phyloP scores from a whole-genome alignment of 2,113 vertebrate species.

The Loxodonta africana region DNA sequence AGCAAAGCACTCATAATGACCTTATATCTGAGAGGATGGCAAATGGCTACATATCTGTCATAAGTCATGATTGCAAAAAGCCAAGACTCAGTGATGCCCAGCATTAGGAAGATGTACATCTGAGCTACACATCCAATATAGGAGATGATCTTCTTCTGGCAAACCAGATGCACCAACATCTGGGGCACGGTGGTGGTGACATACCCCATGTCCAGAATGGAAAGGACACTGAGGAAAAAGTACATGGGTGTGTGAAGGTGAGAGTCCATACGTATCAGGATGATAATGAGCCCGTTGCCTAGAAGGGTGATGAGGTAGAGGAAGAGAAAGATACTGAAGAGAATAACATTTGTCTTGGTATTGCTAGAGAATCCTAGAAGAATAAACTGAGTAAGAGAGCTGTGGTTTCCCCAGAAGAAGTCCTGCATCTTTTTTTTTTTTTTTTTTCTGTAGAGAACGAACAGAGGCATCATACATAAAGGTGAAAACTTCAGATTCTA shows the following conservation, averaged over 20 bases:
- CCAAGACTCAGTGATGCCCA: conserved; percentile 78
- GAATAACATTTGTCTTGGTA: conserved; percentile 38
- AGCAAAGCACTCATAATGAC: conserved; percentile 68
- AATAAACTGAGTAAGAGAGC: conserved; percentile 59
- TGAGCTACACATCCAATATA: not conserved
- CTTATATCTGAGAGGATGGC: conserved; percentile 69
- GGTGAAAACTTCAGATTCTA: not conserved
- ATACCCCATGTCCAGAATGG: conserved; percentile 72
- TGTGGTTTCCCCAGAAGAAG: conserved; percentile 68
- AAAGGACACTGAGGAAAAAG: conserved; percentile 74
- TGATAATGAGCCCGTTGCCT: conserved; percentile 72
- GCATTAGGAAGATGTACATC: conserved; percentile 80
- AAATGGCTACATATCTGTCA: conserved; percentile 73
- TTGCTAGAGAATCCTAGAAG: conserved; percentile 75
- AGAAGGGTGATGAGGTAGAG: conserved; percentile 61
- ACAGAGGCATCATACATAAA: conserved; percentile 4
- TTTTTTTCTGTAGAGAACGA: conserved; percentile 9
- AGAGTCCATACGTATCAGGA: conserved; percentile 58
- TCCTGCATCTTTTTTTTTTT: conserved; percentile 58
- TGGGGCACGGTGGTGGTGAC: conserved; percentile 76
- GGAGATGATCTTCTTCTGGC: conserved; percentile 72
- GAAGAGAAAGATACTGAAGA: conserved; percentile 61
- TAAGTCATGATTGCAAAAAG: conserved; percentile 73
- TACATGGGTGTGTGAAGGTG: conserved; percentile 70
- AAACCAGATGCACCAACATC: not conserved